Evolutionary conservation across 2,888 invertebrate species (phyloP).

Genomic region (Osmoderma eremita): DNA sequence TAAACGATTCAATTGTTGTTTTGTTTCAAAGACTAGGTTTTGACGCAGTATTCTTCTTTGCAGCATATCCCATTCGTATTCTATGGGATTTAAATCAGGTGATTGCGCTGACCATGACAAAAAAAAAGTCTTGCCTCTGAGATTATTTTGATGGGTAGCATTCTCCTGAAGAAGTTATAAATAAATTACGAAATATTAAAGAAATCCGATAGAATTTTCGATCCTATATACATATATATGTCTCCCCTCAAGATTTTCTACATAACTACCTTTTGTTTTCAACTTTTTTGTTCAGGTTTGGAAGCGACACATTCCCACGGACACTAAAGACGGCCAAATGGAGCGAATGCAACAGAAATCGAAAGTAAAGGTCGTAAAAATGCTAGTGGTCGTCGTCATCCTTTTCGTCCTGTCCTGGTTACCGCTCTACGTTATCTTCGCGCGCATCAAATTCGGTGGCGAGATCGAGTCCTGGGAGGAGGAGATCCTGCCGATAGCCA

Average conservation of each 20-base stretch:
- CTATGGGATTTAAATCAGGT: too few relatives aligned
- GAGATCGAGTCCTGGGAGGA: slow-evolving; percentile 81
- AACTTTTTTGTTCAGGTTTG: slow-evolving; percentile 65
- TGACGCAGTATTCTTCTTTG: too few relatives aligned
- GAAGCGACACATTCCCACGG: slow-evolving; percentile 88
- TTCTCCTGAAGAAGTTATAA: too few relatives aligned
- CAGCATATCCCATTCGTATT: too few relatives aligned
- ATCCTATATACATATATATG: neutral
- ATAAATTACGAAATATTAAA: too few relatives aligned
- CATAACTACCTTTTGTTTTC: neutral
- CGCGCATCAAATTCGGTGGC: slow-evolving; percentile 85
- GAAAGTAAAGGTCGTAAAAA: slow-evolving; percentile 94
- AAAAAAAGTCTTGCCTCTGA: too few relatives aligned
- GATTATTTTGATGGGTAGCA: too few relatives aligned
- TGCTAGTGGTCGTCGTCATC: slow-evolving; percentile 92
- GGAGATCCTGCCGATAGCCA: slow-evolving; percentile 80
- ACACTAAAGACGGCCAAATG: slow-evolving; percentile 91
- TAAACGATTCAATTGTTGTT: too few relatives aligned
- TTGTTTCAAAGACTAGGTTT: too few relatives aligned
- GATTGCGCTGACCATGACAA: too few relatives aligned
- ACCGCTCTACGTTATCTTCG: slow-evolving; percentile 89
- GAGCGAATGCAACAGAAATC: slow-evolving; percentile 93
- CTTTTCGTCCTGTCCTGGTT: slow-evolving; percentile 94
- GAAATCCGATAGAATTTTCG: too few relatives aligned
- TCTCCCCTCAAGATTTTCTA: neutral